Percentiles rank a stretch among this genome's conserved stretches.
phyloP scores from a whole-genome alignment of 2,888 invertebrate species.

The Plagiodera versicolora region DNA sequence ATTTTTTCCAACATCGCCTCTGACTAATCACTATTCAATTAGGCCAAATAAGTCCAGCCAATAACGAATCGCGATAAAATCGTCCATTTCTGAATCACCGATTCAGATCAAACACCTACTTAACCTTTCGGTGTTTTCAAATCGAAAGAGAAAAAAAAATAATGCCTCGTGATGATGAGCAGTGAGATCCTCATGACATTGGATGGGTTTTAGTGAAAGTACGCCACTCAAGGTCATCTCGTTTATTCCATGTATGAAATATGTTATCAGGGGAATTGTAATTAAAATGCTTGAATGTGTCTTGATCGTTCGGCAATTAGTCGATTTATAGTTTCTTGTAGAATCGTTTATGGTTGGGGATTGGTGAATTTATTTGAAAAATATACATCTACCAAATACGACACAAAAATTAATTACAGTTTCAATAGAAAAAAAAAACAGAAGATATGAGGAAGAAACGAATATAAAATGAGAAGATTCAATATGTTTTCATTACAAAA shows the following conservation, averaged over 20 bases:
- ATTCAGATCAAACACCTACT: conserved; percentile 26
- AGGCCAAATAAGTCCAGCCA: conserved; percentile 10
- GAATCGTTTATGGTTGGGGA: too few species aligned
- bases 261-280: conserved; percentile 19
- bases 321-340: neutral
- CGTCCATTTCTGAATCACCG: conserved; percentile 18
- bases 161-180: conserved; percentile 21
- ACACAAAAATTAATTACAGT: too few species aligned
- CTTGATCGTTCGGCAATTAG: conserved; percentile 2
- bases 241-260: conserved; percentile 17
- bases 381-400: too few species aligned
- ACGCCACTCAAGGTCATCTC: conserved; percentile 22
- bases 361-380: too few species aligned
- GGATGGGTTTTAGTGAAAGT: conserved; percentile 30
- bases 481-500: too few species aligned
- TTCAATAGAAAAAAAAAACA: too few species aligned
- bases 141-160: neutral
- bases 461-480: too few species aligned
- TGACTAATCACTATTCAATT: conserved; percentile 3
- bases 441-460: too few species aligned
- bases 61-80: conserved; percentile 6
- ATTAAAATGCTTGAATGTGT: neutral
- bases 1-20: neutral
- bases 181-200: conserved; percentile 30
- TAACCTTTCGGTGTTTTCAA: conserved; percentile 28